Conservation (phyloP, 2,797 vertebrate genomes). For the Notamacropus eugenii region DNA sequence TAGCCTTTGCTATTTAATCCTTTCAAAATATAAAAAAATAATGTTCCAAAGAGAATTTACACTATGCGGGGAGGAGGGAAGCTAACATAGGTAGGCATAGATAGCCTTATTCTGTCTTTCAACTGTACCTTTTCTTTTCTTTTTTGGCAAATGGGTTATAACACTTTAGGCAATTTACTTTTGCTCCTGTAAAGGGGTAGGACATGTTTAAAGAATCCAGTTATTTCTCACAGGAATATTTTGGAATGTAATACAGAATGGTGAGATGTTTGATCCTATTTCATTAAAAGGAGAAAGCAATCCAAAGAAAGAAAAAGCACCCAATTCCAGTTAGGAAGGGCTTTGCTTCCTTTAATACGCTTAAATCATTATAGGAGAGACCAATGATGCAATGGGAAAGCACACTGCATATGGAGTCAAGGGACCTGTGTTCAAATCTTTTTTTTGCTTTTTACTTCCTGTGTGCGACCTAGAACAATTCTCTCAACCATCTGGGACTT, state of each 20-base stretch:
- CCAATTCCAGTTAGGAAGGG: constrained; percentile 8
- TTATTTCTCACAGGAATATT: constrained; percentile 39
- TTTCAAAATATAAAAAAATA: neutral
- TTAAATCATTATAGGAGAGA: neutral
- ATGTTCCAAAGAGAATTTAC: constrained; percentile 11
- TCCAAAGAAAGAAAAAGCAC: neutral
- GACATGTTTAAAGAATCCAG: constrained; percentile 22
- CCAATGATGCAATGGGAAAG: neutral
- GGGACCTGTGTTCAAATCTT: neutral
- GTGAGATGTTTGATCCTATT: constrained; percentile 13
- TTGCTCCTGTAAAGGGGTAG: constrained; percentile 37
- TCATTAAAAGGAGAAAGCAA: constrained; percentile 40
- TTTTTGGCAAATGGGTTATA: constrained; percentile 15
- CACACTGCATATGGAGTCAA: neutral
- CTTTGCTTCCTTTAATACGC: neutral
- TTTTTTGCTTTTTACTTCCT: neutral
- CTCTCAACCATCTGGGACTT: neutral
- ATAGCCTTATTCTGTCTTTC: neutral
- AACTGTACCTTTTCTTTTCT: neutral
- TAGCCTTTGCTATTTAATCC: neutral
- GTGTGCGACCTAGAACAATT: neutral
- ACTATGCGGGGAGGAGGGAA: neutral
- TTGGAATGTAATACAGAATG: neutral
- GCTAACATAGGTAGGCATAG: constrained; percentile 5
- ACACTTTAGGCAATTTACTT: neutral